Evolutionary conservation across 2,888 invertebrate species (phyloP), one percentile per base, ranked within the genome.

Genomic region (Embidobia sp.): DNA sequence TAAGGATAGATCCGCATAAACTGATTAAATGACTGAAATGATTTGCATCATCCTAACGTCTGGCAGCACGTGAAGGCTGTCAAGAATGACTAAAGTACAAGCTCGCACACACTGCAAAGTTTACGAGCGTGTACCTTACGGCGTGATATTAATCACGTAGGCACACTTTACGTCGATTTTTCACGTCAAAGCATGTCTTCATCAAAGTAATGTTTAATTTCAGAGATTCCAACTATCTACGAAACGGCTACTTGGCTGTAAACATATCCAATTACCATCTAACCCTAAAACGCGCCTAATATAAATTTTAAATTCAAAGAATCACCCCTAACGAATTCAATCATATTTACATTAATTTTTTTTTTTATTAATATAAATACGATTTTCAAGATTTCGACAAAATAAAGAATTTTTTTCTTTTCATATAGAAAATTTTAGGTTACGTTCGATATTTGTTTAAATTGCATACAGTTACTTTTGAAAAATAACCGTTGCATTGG

Each of bases 21-120:
- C 57, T 83, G 80, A 79, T 66, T 79, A 75, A 81, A 81, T 79
- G 79, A 49, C 76, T 75, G 37, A 77, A 78, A 78, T 78, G 78
- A 80, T 80, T 83, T 81, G 79, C 81, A 77, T 81, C 79, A 83
- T 80, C 51, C 59, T 29, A 78, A 55, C 55, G 26, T 29, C n/a
- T n/a, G n/a, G n/a, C n/a, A 64, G 31, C 44, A 70, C 61, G 33
- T 57, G 57, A 55, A 66, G 66, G 44, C 57, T 59, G 53, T 44
- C 40, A 49, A 22, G 40, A 61, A 66, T 42, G 44, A 46, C 33
- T 75, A 73, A 72, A 44, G 55, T 69, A 49, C 40, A 31, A 4
- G 18, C 13, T 7, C 33, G 8, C 35, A 33, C 6, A 33, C 11
- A 33, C 5, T 22, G 18, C 27, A n/a, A 11, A 37, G 16, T 27